These are phyloP conservation scores for Gadopsis marmoratus DNA, from an alignment of 2,797 vertebrate species.

Conservation along the genomic window DNA sequence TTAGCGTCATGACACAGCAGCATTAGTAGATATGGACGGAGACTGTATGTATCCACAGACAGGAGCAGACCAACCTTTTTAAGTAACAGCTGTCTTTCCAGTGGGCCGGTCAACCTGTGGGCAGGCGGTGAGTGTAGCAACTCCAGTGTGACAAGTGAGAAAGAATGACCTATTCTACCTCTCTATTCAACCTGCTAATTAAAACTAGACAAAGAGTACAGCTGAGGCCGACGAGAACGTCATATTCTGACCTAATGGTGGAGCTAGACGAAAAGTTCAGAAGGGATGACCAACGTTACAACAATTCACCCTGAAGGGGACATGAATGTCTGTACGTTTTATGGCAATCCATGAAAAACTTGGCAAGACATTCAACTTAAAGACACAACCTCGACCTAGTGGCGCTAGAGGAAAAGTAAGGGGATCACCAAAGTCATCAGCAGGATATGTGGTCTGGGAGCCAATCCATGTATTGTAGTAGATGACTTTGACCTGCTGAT, in stretches of 20 bases:
- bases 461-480: too few species aligned
- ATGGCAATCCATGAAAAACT: background rate
- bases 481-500: background rate
- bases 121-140: background rate
- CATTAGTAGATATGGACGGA: conserved; percentile 8
- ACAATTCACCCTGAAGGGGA: background rate
- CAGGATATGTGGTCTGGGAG: too few species aligned
- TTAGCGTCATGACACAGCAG: background rate
- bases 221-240: too few species aligned
- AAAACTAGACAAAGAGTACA: too few species aligned
- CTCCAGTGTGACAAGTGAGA: background rate
- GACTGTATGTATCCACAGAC: background rate
- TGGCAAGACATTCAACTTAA: background rate
- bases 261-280: too few species aligned
- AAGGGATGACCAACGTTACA: background rate
- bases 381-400: background rate
- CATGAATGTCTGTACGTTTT: background rate
- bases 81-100: conserved; percentile 17
- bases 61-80: conserved; percentile 1
- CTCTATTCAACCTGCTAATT: too few species aligned
- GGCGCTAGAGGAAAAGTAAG: background rate
- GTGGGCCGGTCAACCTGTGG: background rate
- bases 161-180: background rate
- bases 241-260: too few species aligned
- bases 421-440: background rate